Percentiles rank a stretch among this genome's conserved stretches.
Conservation (phyloP, 2,888 invertebrate genomes). For the Dyspetes luteomarginatus region DNA sequence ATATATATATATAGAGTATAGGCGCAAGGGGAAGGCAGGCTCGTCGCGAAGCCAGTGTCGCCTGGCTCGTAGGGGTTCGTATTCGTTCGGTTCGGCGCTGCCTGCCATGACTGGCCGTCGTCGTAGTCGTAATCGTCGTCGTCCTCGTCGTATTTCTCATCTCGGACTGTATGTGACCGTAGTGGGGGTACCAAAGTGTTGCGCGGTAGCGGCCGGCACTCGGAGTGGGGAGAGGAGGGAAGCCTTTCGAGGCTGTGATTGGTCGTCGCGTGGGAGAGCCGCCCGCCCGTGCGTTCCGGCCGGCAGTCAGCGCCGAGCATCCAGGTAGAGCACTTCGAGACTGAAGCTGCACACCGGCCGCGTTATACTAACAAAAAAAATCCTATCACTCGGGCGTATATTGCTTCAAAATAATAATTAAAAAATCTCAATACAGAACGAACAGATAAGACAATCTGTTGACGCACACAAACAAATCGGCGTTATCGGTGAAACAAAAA, state of each 20-base stretch:
- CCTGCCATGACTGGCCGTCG: slow-evolving; percentile 80
- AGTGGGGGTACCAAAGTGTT: slow-evolving; percentile 49
- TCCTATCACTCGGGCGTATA: slow-evolving; percentile 43
- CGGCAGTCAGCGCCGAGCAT: slow-evolving; percentile 81
- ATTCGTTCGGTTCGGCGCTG: slow-evolving; percentile 71
- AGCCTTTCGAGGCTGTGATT: slow-evolving; percentile 79
- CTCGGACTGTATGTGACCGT: slow-evolving; percentile 57
- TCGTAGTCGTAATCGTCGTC: too few species aligned
- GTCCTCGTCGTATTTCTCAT: too few species aligned
- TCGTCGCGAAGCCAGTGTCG: slow-evolving; percentile 45
- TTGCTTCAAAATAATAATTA: slow-evolving; percentile 36
- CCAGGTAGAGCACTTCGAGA: slow-evolving; percentile 76
- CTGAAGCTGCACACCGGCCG: slow-evolving; percentile 25
- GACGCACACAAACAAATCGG: neutral
- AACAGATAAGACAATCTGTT: neutral
- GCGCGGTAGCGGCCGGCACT: slow-evolving; percentile 71
- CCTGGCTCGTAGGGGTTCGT: slow-evolving; percentile 72
- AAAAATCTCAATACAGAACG: neutral
- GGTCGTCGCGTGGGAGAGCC: slow-evolving; percentile 82
- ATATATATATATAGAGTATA: neutral
- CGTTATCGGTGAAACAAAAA: neutral
- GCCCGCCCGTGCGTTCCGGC: slow-evolving; percentile 81
- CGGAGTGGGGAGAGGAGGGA: slow-evolving; percentile 80
- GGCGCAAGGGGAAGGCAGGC: slow-evolving; percentile 15
- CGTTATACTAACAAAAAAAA: too few species aligned